phyloP scores from a whole-genome alignment of 2,888 invertebrate genomes.

The Chironomus tentans region DNA sequence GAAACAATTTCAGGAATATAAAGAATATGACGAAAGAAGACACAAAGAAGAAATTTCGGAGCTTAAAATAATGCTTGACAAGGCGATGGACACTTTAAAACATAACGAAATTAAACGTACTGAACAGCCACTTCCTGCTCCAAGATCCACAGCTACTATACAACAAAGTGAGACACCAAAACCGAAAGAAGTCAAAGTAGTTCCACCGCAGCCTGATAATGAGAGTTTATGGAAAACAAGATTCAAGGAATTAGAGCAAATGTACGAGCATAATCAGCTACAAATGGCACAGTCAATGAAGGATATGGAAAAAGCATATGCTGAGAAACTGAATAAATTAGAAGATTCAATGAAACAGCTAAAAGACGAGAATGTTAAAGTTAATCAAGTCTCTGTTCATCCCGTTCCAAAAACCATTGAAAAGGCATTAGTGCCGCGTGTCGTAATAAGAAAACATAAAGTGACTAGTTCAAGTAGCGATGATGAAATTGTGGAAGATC shows the following conservation, averaged over 20 bases:
- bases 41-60: slow-evolving; percentile 24
- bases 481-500: neutral
- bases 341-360: neutral
- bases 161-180: neutral
- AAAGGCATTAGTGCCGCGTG: neutral
- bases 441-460: neutral
- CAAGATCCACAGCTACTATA: neutral
- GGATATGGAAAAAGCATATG: slow-evolving; percentile 22
- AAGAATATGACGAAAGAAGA: slow-evolving; percentile 12
- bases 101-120: neutral
- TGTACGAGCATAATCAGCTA: neutral
- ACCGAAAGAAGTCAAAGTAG: too few species aligned
- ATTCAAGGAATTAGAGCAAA: neutral
- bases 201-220: neutral
- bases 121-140: neutral
- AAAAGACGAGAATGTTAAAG: neutral
- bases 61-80: slow-evolving; percentile 27
- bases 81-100: neutral
- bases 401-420: neutral
- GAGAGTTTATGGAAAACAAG: slow-evolving; percentile 10
- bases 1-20: slow-evolving; percentile 24
- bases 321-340: slow-evolving; percentile 22
- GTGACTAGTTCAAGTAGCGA: neutral
- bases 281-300: neutral
- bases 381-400: neutral